Base-by-base conservation (phyloP, 2,113 vertebrate species). In the Tachycineta bicolor region DNA sequence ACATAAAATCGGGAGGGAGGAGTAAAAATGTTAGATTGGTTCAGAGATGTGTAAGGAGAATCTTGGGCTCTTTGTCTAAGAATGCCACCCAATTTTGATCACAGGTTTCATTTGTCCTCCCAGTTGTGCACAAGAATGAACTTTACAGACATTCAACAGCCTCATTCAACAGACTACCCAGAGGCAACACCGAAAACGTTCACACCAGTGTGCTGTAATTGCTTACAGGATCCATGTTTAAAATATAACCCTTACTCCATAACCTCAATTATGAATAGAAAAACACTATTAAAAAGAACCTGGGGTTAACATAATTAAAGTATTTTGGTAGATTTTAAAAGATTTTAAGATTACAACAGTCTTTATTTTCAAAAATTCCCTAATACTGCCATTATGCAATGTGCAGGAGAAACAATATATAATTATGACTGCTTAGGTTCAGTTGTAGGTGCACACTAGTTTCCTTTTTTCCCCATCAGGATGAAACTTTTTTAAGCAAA, bases 161-260 rank as follows among this genome's bases (percentile, higher is more conserved):
- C 58, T 95, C 33, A 63, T 53, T 69, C 31, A 65, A 56, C 19
- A 86, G 20, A 43, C 8, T 69, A 64, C 60, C 33, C 20, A 84
- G 10, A 50, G 47, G 47, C 43, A 84, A 37, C 58, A 64, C 21
- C 1, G 1, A 56, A 70, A 91, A 56, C 0, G 0, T 21, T 67
- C 52, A 43, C 16, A 34, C 15, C 26, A 55, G 12, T 28, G 41
- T 47, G 33, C 59, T 87, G 14, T 49, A 82, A 70, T 47, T 84
- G n/a, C 59, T 65, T 70, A 20, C 23, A 93, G 16, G 28, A 90
- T 37, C 0, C 0, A 67, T 46, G 11, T n/a, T 81, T 77, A 52
- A 90, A 49, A 37, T n/a, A 46, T 24, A 87, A 70, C 5, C 29
- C 34, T 80, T 65, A n/a, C 33, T 83, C 64, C 22, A 12, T 44